A percentile compares a stretch with the other conserved stretches of the same genome.
phyloP scores from a whole-genome alignment of 35 echinoderm and acorn worm genomes.

The Lytechinus pictus region DNA sequence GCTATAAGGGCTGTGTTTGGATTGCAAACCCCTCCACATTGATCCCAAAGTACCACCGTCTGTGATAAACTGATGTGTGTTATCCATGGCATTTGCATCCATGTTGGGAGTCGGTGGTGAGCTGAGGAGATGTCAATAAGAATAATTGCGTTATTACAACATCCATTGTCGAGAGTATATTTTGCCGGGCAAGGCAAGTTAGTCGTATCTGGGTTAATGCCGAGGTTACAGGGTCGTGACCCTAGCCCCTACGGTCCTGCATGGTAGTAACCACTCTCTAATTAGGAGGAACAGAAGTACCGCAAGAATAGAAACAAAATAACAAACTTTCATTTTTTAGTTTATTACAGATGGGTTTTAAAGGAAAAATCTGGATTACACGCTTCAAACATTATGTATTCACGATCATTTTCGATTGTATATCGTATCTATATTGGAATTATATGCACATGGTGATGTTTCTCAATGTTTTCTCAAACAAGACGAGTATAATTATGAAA shows the following conservation, averaged over 20 bases:
- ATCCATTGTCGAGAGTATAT: not conserved
- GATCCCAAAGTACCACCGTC: not conserved
- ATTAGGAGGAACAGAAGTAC: not conserved
- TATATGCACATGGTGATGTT: no score
- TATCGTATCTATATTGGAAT: no score
- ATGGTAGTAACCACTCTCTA: not conserved
- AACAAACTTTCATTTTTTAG: not conserved
- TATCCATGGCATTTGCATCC: not conserved
- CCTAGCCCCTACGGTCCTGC: not conserved
- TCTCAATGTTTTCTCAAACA: no score
- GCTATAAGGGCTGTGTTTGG: not conserved
- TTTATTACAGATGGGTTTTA: not conserved
- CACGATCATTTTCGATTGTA: no score
- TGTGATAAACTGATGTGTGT: not conserved
- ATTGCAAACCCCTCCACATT: not conserved
- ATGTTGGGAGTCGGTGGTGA: not conserved
- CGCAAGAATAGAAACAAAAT: not conserved
- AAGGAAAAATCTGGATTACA: not conserved
- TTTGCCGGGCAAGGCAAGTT: not conserved
- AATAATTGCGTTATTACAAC: slow-evolving; percentile 35
- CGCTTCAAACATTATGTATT: not conserved
- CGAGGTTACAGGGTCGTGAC: slow-evolving; percentile 25
- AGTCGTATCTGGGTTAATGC: slow-evolving; percentile 17
- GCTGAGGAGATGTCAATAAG: slow-evolving; percentile 28
- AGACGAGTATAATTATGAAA: no score